Evolutionary conservation across 2,888 invertebrate species (phyloP).

Genomic region (Siphonodentalium dalli): DNA sequence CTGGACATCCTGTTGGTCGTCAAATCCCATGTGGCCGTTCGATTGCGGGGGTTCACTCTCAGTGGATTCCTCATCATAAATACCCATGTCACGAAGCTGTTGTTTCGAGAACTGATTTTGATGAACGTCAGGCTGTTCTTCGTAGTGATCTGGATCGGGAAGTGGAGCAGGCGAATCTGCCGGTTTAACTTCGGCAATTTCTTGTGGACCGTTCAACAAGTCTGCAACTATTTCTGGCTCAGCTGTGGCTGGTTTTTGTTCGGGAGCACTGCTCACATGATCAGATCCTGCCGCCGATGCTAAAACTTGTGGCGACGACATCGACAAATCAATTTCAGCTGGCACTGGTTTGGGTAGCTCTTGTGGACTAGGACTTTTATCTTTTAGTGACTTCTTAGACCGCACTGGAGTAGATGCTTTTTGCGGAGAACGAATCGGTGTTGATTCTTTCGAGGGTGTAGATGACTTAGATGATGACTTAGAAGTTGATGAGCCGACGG

Average conservation of each 20-base stretch:
- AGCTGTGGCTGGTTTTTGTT: constrained; percentile 13
- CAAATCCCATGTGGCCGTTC: too few relatives aligned
- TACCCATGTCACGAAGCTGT: constrained; percentile 41
- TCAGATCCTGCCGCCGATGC: too few relatives aligned
- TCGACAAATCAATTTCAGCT: too few relatives aligned
- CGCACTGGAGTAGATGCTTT: constrained; percentile 29
- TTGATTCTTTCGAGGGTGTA: constrained; percentile 26
- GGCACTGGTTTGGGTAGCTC: too few relatives aligned
- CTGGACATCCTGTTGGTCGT: constrained; percentile 41
- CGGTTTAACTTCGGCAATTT: background rate
- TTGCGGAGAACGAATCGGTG: constrained; percentile 28
- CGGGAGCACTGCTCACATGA: too few relatives aligned
- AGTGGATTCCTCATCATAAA: constrained; percentile 52
- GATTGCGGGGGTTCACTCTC: background rate
- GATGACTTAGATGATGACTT: constrained; percentile 20
- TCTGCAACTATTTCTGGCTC: constrained; percentile 12
- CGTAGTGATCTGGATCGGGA: constrained; percentile 33
- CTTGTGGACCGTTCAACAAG: background rate
- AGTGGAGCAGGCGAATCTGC: constrained; percentile 35
- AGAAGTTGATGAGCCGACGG: constrained; percentile 13
- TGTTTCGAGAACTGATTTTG: constrained; percentile 15
- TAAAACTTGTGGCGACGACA: too few relatives aligned
- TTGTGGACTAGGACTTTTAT: background rate
- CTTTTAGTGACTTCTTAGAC: too few relatives aligned
- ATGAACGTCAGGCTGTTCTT: constrained; percentile 7